Conservation (phyloP, 2,888 invertebrate genomes). For the Epirrita christyi region DNA sequence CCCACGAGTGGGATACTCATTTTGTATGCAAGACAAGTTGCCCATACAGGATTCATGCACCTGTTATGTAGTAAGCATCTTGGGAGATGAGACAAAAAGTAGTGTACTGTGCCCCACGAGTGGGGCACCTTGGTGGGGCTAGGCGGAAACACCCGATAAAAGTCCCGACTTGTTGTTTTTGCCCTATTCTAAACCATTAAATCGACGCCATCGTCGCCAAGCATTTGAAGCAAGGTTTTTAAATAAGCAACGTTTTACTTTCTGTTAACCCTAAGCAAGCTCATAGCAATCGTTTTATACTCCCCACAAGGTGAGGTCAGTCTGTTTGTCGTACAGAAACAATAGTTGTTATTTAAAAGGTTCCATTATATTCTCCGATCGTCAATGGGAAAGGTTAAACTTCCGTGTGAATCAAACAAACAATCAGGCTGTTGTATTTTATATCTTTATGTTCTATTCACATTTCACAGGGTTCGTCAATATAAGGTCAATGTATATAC, state of each 20-base stretch:
- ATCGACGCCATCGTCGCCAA: too few species aligned
- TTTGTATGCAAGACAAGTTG: too few species aligned
- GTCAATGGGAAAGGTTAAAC: slow-evolving; percentile 65
- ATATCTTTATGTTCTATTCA: slow-evolving; percentile 31
- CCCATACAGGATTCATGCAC: too few species aligned
- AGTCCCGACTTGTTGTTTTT: too few species aligned
- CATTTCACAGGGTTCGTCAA: slow-evolving; percentile 17
- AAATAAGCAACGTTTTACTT: slow-evolving; percentile 4
- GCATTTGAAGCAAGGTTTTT: too few species aligned
- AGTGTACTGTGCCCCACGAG: too few species aligned
- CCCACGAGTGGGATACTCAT: too few species aligned
- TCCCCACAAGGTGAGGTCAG: slow-evolving; percentile 31
- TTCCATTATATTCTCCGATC: slow-evolving; percentile 32
- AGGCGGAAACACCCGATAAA: too few species aligned
- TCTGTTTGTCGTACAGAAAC: slow-evolving; percentile 30
- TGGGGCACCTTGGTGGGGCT: too few species aligned
- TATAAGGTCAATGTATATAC: slow-evolving; percentile 8
- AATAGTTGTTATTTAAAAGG: slow-evolving; percentile 37
- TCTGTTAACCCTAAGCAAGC: slow-evolving; percentile 3
- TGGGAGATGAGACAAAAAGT: too few species aligned
- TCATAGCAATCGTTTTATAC: slow-evolving; percentile 16
- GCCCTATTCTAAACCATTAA: too few species aligned
- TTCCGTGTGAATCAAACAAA: slow-evolving; percentile 68
- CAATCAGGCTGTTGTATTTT: slow-evolving; percentile 45
- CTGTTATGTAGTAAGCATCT: too few species aligned